These are phyloP conservation scores for Microcebus tavaratra DNA, from an alignment of 2,113 vertebrate genomes.

Conservation along the genomic window DNA sequence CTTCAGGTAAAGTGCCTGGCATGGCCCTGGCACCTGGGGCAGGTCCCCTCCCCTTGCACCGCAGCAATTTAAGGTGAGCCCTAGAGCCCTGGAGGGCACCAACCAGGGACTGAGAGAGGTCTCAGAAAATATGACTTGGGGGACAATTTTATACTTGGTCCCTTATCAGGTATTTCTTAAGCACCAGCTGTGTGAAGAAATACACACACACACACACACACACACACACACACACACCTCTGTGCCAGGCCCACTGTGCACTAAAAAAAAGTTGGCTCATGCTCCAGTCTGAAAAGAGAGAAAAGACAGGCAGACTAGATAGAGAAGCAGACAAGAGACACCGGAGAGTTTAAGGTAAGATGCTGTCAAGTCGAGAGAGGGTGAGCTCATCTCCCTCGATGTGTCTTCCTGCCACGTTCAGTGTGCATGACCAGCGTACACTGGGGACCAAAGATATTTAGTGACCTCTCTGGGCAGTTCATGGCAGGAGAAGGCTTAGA, in stretches of 20 bases:
- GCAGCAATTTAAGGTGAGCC: neutral
- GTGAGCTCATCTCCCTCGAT: neutral
- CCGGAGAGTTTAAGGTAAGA: accelerated
- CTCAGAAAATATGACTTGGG: neutral
- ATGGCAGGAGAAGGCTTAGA: neutral
- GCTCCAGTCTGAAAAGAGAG: neutral
- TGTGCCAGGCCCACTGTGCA: neutral
- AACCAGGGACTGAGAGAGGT: neutral
- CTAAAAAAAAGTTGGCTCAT: neutral
- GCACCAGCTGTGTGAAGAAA: neutral
- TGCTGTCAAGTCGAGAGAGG: neutral
- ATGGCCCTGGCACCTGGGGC: accelerated
- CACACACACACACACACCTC: neutral
- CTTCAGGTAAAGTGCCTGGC: neutral
- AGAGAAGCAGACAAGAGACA: neutral
- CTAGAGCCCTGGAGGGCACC: neutral
- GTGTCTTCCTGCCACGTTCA: neutral
- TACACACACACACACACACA: neutral
- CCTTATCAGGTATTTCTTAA: neutral
- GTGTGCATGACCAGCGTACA: neutral
- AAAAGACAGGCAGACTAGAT: neutral
- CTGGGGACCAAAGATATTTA: neutral
- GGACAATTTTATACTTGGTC: neutral
- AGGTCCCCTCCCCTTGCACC: neutral
- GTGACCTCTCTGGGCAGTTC: neutral